Base-by-base conservation (phyloP, 2,797 vertebrate species). In the Anabas testudineus region DNA sequence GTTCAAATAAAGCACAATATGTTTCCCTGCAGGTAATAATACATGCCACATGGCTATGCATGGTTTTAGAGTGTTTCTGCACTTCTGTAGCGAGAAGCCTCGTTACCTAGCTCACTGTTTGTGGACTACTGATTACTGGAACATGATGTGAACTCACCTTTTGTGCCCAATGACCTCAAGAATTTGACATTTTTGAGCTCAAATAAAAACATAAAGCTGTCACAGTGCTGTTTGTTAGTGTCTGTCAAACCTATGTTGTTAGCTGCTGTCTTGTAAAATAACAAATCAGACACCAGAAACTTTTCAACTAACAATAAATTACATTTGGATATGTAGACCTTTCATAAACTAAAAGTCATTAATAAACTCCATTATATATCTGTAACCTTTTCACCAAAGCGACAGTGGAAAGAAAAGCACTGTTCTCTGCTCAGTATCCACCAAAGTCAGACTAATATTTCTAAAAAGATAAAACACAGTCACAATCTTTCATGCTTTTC, bases 91-190 rank as follows among this genome's bases (percentile, higher is more conserved):
- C 70, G 80, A 81, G 65, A 77, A 82, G 70, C 72, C 67, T 85
- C 71, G 76, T 86, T 76, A 87, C 81, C 51, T 83, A 68, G 73
- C 69, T 59, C 73, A 54, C 47, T 60, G 73, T 85, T 73, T 73
- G 65, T 89, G 66, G 43, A 78, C 76, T 67, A 43, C 80, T 43
- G 42, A 18, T 43, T 75, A 67, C 58, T 78, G 66, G 81, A 79
- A 88, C 70, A 78, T 82, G 67, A 88, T 85, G 81, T 91, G 78
- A 89, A 88, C 76, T 90, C 87, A 91, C 89, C 88, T 89, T 91
- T 87, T 91, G 90, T 91, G 90, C 91, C 89, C 86, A 58, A 65
- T 65, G 71, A 88, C 71, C 85, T 85, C 48, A 45, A 52, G 86
- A 68, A 82, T 62, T 14, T 82, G 13, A 30, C 37, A 58, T 82